These are phyloP conservation scores for Prionailurus bengalensis DNA, from an alignment of 2,113 vertebrate genomes.

Conservation along the genomic window DNA sequence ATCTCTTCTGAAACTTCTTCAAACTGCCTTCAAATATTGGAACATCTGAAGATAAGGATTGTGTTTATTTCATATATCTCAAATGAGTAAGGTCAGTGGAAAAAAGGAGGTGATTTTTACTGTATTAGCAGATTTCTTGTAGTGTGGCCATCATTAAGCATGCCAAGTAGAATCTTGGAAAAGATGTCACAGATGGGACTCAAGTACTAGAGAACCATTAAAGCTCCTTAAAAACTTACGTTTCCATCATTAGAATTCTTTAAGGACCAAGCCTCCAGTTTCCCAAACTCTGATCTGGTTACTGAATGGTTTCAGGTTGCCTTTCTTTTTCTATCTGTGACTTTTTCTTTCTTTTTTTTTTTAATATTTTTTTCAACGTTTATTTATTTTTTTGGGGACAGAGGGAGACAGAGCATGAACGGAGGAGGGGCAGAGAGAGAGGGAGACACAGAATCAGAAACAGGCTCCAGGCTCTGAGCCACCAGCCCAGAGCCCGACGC, in stretches of 20 bases:
- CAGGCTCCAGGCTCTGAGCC: no score
- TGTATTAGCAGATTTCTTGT: background rate
- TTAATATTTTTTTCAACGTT: no score
- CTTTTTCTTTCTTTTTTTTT: conserved; percentile 35
- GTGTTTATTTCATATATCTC: background rate
- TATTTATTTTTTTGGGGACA: no score
- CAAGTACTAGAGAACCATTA: background rate
- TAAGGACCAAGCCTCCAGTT: background rate
- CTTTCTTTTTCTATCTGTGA: background rate
- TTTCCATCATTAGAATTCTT: background rate
- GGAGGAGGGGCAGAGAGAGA: no score
- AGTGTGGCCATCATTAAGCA: background rate
- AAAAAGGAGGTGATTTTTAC: background rate
- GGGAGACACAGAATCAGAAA: no score
- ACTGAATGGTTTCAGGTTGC: background rate
- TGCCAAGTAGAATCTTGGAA: background rate
- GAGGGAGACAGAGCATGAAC: no score
- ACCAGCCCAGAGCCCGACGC: no score
- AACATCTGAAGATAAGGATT: background rate
- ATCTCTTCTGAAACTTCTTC: background rate
- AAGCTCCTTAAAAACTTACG: background rate
- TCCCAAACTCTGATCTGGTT: background rate
- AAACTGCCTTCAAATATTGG: background rate
- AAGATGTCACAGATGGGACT: background rate
- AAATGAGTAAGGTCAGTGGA: background rate